Evolutionary conservation across 2,888 invertebrate genomes (phyloP), one percentile per base, ranked within the genome.

Genomic region (Eumerus sabulonum): DNA sequence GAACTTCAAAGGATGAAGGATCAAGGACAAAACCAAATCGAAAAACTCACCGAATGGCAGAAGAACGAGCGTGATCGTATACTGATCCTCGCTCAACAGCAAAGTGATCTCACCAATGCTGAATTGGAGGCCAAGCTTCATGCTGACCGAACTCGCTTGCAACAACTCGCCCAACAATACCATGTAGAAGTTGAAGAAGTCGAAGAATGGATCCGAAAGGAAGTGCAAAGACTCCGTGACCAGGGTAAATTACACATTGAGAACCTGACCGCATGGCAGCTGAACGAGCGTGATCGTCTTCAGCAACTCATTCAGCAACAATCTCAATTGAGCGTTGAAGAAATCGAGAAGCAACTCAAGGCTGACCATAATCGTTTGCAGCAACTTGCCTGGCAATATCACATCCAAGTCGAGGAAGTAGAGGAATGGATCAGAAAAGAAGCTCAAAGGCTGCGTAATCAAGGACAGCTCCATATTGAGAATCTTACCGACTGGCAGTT

Each of bases 351-450:
- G 1, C 86, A 86, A 36, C 66, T 88, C n/a, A 82, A 84, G n/a
- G 81, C 82, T 0, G 87, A 88, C 82, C 87, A 85, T 0, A 84
- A 84, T 0, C 86, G 87, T 81, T 82, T 88, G 3, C 84, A 84
- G n/a, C 87, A 86, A 36, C 67, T 88, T 14, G 86, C 88, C 0
- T 85, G 84, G 47, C 85, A 86, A 51, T 87, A 87, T 71, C 85
- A 85, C 14, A 48, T 88, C 11, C 85, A 84, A 64, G 84, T 88
- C 12, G 85, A 85, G 36, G 86, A 88, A 73, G 86, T 88, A 7
- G 87, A 88, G 68, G 83, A 86, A 36, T 88, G 87, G 86, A 87
- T 88, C 84, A 83, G 86, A 12, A 82, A 84, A 0, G 88, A 88
- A 68, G 70, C 87, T 0, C 84, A 86, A 13, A 85, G 87, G 0